phyloP scores from a whole-genome alignment of 2,113 vertebrate species.

The Marcusenius ussheri region DNA sequence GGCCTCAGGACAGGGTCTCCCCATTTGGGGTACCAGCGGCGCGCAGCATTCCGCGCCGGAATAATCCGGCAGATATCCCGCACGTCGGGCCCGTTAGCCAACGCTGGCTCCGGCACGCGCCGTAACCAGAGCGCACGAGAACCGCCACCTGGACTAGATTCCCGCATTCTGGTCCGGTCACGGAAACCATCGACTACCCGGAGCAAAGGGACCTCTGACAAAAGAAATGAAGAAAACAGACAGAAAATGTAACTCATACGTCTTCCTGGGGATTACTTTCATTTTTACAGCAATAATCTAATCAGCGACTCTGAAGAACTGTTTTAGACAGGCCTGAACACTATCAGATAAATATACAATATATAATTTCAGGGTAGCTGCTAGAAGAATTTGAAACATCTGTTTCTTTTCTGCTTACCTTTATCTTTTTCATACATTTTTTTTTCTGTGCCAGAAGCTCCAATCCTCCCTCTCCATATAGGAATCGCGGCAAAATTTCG shows the following conservation, averaged over 20 bases:
- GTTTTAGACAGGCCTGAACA: constrained; percentile 22
- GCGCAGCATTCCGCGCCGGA: not conserved
- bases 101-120: not conserved
- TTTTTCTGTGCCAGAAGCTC: not conserved
- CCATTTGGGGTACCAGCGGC: too few species aligned
- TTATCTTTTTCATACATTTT: not conserved
- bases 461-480: not conserved
- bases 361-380: constrained; percentile 6
- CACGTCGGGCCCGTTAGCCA: not conserved
- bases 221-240: constrained; percentile 23
- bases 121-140: not conserved
- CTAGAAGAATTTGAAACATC: constrained; percentile 8
- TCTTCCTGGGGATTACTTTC: constrained; percentile 25
- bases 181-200: constrained; percentile 10
- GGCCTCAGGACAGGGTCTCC: not conserved
- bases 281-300: constrained; percentile 21
- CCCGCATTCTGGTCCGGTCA: constrained; percentile 2
- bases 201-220: constrained; percentile 20
- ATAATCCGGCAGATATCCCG: not conserved
- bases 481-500: not conserved
- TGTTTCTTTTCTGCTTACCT: not conserved
- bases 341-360: constrained; percentile 13
- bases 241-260: constrained; percentile 31
- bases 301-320: constrained; percentile 19
- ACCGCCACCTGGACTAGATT: constrained; percentile 20